Evolutionary conservation across 1,140 invertebrate species (phyloP).

Genomic region (Elymnias hypermnestra): DNA sequence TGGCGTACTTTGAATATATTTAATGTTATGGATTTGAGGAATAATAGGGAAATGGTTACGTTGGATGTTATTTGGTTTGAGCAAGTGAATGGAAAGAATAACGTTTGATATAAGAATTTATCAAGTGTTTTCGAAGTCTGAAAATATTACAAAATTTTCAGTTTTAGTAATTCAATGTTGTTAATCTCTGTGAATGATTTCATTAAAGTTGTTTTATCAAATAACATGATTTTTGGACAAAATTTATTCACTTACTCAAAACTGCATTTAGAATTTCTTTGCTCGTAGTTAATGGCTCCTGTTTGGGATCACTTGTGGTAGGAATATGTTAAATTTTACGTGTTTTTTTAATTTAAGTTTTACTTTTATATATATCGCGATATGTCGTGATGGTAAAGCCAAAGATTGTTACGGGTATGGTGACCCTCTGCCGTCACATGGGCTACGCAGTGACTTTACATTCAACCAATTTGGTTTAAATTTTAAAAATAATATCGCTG

Average conservation of each 20-base stretch:
- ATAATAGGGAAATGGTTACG: not conserved
- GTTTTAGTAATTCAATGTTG: too few relatives aligned
- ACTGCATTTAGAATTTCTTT: slow-evolving; percentile 41
- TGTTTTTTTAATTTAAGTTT: slow-evolving; percentile 28
- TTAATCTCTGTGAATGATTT: not conserved
- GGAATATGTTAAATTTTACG: slow-evolving; percentile 28
- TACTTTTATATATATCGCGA: slow-evolving; percentile 55
- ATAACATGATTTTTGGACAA: not conserved
- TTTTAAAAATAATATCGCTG: slow-evolving; percentile 15
- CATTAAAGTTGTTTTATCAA: not conserved
- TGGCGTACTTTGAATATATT: slow-evolving; percentile 5
- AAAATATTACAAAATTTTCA: too few relatives aligned
- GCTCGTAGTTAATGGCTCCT: slow-evolving; percentile 37
- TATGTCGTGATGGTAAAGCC: slow-evolving; percentile 75
- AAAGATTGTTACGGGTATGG: slow-evolving; percentile 77
- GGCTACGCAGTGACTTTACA: slow-evolving; percentile 40
- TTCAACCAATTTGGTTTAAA: slow-evolving; percentile 26
- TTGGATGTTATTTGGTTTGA: slow-evolving; percentile 7
- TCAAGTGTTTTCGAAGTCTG: too few relatives aligned
- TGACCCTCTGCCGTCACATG: slow-evolving; percentile 75
- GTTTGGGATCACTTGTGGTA: slow-evolving; percentile 38
- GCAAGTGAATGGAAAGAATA: slow-evolving; percentile 8
- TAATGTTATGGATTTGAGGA: slow-evolving; percentile 12
- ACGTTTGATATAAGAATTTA: not conserved
- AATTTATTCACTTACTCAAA: slow-evolving; percentile 32